A percentile compares a stretch with the other conserved stretches of the same genome.
Conservation (phyloP, 2,888 invertebrate species). For the Petrolisthes cinctipes region DNA sequence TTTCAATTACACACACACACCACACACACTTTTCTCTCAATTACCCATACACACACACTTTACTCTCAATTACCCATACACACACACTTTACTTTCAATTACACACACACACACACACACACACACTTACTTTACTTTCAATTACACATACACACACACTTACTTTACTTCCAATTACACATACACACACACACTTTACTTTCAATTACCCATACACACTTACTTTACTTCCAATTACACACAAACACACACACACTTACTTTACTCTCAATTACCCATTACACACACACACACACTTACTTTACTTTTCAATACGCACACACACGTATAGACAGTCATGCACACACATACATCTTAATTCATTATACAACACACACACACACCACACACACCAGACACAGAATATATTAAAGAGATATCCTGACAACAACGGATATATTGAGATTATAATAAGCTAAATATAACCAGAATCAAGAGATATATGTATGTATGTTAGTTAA, state of each 20-base stretch:
- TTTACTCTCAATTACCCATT: background rate
- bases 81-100: background rate
- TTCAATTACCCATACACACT: background rate
- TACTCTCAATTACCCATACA: background rate
- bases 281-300: background rate
- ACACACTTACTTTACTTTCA: background rate
- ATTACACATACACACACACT: background rate
- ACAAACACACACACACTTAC: background rate
- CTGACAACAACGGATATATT: too few species aligned
- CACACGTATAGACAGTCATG: background rate
- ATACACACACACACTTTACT: too few species aligned
- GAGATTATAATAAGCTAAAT: too few species aligned
- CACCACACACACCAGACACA: too few species aligned
- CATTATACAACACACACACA: background rate
- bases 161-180: background rate
- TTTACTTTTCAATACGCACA: background rate
- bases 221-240: background rate
- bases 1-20: background rate
- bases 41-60: background rate
- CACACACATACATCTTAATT: background rate
- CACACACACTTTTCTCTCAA: too few species aligned
- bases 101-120: background rate
- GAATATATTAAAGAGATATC: too few species aligned
- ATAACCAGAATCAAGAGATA: too few species aligned
- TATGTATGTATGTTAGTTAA: too few species aligned